Conservation (phyloP, 2,888 invertebrate species). For the Papilio demoleus region DNA sequence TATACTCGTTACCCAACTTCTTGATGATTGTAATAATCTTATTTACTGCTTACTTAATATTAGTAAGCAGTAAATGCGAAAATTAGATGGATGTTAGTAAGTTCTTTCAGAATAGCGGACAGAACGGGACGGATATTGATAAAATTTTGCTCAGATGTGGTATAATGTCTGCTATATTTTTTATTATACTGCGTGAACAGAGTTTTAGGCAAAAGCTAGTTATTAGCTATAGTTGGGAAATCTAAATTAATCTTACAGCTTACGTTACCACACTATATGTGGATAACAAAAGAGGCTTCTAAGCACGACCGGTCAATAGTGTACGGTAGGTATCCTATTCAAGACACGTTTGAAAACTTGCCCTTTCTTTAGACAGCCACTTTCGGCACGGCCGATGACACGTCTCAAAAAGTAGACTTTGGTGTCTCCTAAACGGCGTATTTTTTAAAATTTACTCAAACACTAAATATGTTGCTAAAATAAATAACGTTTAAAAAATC, state of each 20-base stretch:
- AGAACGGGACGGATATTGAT: no score
- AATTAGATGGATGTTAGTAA: no score
- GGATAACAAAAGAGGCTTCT: slow-evolving; percentile 24
- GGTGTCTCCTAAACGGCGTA: no score
- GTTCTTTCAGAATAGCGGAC: no score
- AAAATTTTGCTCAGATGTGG: no score
- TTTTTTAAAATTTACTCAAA: neutral
- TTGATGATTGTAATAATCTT: no score
- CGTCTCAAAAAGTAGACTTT: neutral
- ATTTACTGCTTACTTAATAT: no score
- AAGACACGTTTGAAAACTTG: slow-evolving; percentile 22
- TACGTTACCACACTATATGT: slow-evolving; percentile 15
- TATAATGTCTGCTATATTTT: no score
- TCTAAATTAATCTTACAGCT: neutral
- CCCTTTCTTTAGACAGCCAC: slow-evolving; percentile 2
- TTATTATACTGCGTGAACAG: no score
- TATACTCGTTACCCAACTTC: no score
- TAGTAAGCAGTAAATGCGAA: no score
- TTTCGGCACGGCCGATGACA: slow-evolving; percentile 14
- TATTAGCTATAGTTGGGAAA: neutral
- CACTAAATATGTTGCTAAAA: neutral
- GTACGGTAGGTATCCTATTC: slow-evolving; percentile 18
- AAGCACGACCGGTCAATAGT: slow-evolving; percentile 24
- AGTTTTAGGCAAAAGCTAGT: no score
- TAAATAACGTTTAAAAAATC: neutral